Evolutionary conservation across 2,888 invertebrate genomes (phyloP), one percentile per base, ranked within the genome.

Genomic region (Nemotelus nigrinus): DNA sequence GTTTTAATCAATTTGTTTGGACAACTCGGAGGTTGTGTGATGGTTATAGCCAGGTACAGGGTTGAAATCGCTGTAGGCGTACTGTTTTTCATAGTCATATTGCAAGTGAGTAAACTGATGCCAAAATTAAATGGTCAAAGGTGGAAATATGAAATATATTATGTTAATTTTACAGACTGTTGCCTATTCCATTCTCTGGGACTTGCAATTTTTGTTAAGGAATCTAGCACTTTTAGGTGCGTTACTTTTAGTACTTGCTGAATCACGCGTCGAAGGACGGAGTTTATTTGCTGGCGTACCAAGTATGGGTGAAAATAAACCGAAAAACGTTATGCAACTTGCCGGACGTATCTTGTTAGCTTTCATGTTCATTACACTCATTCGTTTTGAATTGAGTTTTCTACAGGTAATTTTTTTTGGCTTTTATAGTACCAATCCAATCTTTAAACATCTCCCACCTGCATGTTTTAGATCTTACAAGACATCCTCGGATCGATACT

Each of bases 181-280:
- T 83, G 97, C 97, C 0, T 97, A 97, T 89, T 96, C 97, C 86
- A 99, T 99, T 88, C 89, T 99, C 78, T 99, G 99, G 98, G 99
- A 99, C 87, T 87, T 98, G 85, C 98, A 98, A 87, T 99, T 99
- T 89, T 89, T 99, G 79, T 92, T 98, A 81, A 92, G 99, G 80
- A 99, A 99, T 88, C 88, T 99, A 83, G 98, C 99, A 8, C 91
- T 99, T 76, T 96, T 98, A 82, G 99, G 99, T 78, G 99, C 99
- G n/a, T 90, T 99, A 7, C 88, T 99, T 60, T 90, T 99, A 65
- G 95, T 99, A 74, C 86, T 99, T 82, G 99, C 99, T n/a, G 99
- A 99, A 88, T 94, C 96, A 76, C 91, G 96, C 80, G 95, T 94
- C 3, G 98, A 98, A 87, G 96, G 96, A 48, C 94, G 95, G 82